Evolutionary conservation across 2,888 invertebrate species (phyloP), one percentile per base, ranked within the genome.

Genomic region (Gonocerus acuteangulatus): DNA sequence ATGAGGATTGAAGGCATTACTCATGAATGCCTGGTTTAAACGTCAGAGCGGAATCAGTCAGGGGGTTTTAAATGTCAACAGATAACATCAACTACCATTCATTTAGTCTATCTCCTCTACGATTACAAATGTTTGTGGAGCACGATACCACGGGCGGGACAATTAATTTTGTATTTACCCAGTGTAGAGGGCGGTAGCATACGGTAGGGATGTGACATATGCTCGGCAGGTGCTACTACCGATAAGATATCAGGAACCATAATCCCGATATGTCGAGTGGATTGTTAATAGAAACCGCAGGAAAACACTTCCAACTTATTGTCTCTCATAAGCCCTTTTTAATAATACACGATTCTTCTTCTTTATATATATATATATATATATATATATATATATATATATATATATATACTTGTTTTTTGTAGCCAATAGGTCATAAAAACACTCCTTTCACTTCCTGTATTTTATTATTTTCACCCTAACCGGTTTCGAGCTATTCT

Each of bases 191-290:
- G 23, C 22, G 42, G 51, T 23, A 18, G 49, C 4, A 16, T 6
- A 13, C 19, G 34, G 19, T 13, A 2, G 36, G 39, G 42, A 15
- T 4, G 39, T 42, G 54, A 42, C 54, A 54, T 54, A 54, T 54
- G 54, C 54, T 11, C 7, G 22, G 54, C 54, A 54, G 54, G 54
- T 54, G 54, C 54, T 54, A 3, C 42, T n/a, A 39, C 36, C 42
- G 39, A 23, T 39, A 36, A 23, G 39, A 15, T 54, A 54, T 54
- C 54, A 39, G 21, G 19, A 21, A 21, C 22, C 42, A 21, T 54
- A 42, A 54, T 54, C 54, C 54, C 23, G 54, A 54, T 54, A 54
- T 39, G 15, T 22, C 42, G 54, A 54, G 54, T 54, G 54, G 22
- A 39, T 22, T 39, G 42, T 42, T 54, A 54, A 54, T 54, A 54